A percentile compares a stretch with the other conserved stretches of the same genome.
phyloP scores from a whole-genome alignment of 2,888 invertebrate species.

The Conchocele bisecta region DNA sequence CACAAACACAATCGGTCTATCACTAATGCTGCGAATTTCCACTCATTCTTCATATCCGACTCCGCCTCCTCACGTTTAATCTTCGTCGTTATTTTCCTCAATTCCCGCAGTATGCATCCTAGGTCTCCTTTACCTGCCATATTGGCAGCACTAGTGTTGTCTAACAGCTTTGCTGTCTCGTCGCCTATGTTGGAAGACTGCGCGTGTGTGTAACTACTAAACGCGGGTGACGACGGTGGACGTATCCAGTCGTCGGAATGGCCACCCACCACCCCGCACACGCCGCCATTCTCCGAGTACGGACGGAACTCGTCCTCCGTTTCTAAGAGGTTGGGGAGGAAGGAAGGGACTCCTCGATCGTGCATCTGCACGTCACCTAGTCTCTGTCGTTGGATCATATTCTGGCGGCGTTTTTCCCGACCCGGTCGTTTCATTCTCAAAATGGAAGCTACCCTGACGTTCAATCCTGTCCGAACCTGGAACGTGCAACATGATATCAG shows the following conservation, averaged over 20 bases:
- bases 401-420: constrained; percentile 51
- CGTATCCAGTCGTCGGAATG: constrained; percentile 45
- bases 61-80: constrained; percentile 97
- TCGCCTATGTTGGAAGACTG: constrained; percentile 2
- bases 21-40: constrained; percentile 99
- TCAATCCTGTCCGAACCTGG: constrained; percentile 96
- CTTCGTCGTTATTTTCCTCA: constrained; percentile 96
- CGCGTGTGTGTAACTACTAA: constrained; percentile 7
- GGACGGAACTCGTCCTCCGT: constrained; percentile 93
- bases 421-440: constrained; percentile 98
- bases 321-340: constrained; percentile 97
- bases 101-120: constrained; percentile 96
- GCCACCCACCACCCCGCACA: constrained; percentile 28
- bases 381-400: constrained; percentile 92
- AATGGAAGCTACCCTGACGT: constrained; percentile 98
- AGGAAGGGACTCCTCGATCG: constrained; percentile 96
- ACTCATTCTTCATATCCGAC: constrained; percentile 96
- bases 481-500: constrained; percentile 21
- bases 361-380: constrained; percentile 93
- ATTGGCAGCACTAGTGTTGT: constrained; percentile 3
- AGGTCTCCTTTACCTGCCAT: constrained; percentile 89
- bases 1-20: constrained; percentile 98
- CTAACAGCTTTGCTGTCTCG: constrained; percentile 17
- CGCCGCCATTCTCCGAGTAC: constrained; percentile 60
- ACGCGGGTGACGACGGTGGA: constrained; percentile 8